Percentiles rank a stretch among this genome's conserved stretches.
Conservation (phyloP, 23 tunicate genomes). For the Trididemnum nubilum region DNA sequence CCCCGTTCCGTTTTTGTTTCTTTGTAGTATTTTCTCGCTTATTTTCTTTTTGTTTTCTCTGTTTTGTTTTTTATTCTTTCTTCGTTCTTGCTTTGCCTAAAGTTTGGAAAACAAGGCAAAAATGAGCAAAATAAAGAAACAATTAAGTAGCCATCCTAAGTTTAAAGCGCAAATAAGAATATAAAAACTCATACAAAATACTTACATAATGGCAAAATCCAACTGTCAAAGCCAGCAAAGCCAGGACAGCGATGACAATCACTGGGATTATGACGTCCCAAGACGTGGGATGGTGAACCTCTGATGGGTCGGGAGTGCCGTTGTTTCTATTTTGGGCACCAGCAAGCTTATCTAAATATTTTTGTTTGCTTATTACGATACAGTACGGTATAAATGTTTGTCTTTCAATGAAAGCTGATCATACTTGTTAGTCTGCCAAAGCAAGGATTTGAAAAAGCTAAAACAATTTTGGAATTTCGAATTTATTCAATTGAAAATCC, state of each 20-base stretch:
- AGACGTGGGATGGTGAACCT: background rate
- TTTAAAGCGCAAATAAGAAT: no score
- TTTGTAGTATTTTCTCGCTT: background rate
- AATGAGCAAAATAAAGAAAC: no score
- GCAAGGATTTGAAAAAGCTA: no score
- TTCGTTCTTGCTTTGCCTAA: background rate
- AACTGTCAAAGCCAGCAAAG: background rate
- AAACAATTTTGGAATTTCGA: no score
- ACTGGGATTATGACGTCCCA: constrained; percentile 1
- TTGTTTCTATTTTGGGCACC: background rate
- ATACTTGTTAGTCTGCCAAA: no score
- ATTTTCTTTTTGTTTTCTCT: constrained; percentile 1
- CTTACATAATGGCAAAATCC: constrained; percentile 16
- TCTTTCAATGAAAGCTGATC: no score
- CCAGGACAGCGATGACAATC: background rate
- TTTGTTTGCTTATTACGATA: no score
- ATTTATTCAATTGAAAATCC: no score
- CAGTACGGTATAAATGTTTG: no score
- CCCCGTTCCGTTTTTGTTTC: background rate
- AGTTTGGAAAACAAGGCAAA: no score
- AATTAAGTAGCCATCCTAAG: no score
- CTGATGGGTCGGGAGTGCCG: background rate
- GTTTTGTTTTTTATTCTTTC: background rate
- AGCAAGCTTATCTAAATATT: background rate
- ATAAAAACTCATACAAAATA: no score